Base-by-base conservation (phyloP, 2,888 invertebrate species). In the Dolichopus griseipennis region DNA sequence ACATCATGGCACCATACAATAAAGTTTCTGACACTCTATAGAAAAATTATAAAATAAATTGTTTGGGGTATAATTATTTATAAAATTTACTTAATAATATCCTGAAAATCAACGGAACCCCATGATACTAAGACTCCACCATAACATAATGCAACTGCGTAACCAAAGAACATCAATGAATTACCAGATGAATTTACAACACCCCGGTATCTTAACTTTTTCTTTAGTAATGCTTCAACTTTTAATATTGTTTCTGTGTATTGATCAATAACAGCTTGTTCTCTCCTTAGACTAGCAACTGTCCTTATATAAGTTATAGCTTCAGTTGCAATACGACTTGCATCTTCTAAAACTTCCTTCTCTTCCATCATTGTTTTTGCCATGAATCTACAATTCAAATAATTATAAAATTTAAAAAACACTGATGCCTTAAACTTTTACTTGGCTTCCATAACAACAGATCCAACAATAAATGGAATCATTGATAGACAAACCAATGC, bases 1-100 rank as follows among this genome's bases (percentile, higher is more conserved):
- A 83, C 85, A 90, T 88, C 86, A 89, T 89, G 0, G 90, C 85
- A 1, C 90, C 90, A 75, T 90, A 90, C 15, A 91, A 85, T 65
- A 91, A 79, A 2, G 89, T 88, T 75, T 91, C 90, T 3, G 89
- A 87, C 33, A 90, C 90, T 75, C 89, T 89, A 75, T 76, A 20
- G 7, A 63, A 18, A 18, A 63, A 33, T 6, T 12, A 27, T 63
- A 18, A 61, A 20, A 20, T 22, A 15, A 15, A 27, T 27, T 21
- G 27, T 27, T 4, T 4, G 21, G 20, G 7, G 15, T 27, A 7
- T 4, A 63, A 15, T 15, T 27, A 63, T 27, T 63, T 27, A 52
- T 12, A 18, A 15, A n/a, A 6, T 84, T 82, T 73, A 88, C 88
- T 88, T 90, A 77, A 91, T 90, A 43, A 90, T 87, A 70, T 85